phyloP scores from a whole-genome alignment of 2,888 invertebrate genomes.

The Nipponacmea schrenckii region DNA sequence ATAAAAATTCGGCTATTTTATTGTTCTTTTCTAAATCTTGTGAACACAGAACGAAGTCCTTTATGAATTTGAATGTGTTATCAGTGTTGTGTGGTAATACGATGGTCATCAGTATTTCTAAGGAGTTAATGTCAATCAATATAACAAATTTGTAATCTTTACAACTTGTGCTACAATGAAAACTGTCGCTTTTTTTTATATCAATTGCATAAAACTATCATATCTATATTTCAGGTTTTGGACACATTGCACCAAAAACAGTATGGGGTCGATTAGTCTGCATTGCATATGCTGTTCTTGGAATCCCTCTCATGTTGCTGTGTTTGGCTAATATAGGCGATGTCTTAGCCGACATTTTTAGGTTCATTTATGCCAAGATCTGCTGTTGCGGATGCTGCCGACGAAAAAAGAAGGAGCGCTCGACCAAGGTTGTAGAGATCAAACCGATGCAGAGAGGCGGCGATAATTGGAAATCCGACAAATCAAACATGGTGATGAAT shows the following conservation, averaged over 20 bases:
- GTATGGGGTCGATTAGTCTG: conserved; percentile 67
- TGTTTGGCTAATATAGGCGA: conserved; percentile 71
- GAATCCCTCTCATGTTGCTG: conserved; percentile 71
- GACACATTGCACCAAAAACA: conserved; percentile 67
- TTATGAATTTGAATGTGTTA: no score
- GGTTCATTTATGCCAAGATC: conserved; percentile 69
- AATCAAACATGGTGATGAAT: conserved; percentile 34
- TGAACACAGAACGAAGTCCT: no score
- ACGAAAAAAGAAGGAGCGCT: conserved; percentile 42
- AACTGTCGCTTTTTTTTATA: no score
- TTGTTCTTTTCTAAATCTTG: no score
- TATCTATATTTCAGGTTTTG: conserved; percentile 59
- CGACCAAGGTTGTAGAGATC: conserved; percentile 45
- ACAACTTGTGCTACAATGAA: no score
- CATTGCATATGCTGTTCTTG: conserved; percentile 68
- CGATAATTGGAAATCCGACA: conserved; percentile 49
- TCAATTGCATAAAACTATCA: no score
- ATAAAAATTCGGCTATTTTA: no score
- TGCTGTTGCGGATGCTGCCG: conserved; percentile 65
- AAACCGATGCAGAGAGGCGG: conserved; percentile 32
- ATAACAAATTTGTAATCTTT: no score
- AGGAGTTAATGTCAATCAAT: no score
- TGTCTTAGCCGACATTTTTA: conserved; percentile 70
- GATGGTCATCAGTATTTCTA: background rate
- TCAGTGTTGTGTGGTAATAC: no score